A percentile compares a stretch with the other conserved stretches of the same genome.
These are phyloP conservation scores for Pseudomyrmex pallidus DNA, from an alignment of 1,140 invertebrate species.

Conservation along the genomic window DNA sequence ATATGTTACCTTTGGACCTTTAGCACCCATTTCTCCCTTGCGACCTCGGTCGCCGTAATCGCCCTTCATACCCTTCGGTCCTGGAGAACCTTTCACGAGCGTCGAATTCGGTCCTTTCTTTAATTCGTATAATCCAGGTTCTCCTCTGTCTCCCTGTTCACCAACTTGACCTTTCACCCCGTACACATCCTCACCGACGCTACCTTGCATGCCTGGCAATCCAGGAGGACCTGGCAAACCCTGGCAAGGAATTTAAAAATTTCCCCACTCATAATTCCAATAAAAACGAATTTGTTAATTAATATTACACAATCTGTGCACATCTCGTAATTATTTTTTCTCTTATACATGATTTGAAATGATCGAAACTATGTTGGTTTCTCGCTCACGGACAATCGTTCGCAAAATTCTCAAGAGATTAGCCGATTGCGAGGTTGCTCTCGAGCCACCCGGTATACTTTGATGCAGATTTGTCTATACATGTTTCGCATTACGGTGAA, in stretches of 20 bases:
- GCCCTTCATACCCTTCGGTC: conserved; percentile 86
- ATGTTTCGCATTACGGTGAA: conserved; percentile 32
- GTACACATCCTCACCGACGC: conserved; percentile 81
- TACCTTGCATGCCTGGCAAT: conserved; percentile 86
- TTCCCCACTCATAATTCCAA: neutral
- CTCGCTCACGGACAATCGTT: neutral
- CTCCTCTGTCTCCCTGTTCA: conserved; percentile 85
- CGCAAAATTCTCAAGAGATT: conserved; percentile 6
- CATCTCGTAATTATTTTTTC: too few species aligned
- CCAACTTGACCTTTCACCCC: conserved; percentile 83
- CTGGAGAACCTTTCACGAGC: conserved; percentile 84
- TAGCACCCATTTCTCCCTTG: conserved; percentile 86
- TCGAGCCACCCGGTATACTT: conserved; percentile 36
- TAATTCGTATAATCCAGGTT: conserved; percentile 78
- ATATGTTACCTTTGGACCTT: conserved; percentile 85
- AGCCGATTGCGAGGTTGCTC: neutral
- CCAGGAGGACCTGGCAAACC: conserved; percentile 85
- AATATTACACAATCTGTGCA: too few species aligned
- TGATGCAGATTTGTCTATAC: conserved; percentile 26
- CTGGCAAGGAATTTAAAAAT: conserved; percentile 55
- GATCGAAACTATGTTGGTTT: conserved; percentile 4
- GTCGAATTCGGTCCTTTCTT: conserved; percentile 59
- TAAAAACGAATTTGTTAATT: too few species aligned
- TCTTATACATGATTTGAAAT: neutral
- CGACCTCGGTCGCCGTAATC: conserved; percentile 86